Conservation (phyloP, 2,888 invertebrate species). For the Proisotoma minuta region DNA sequence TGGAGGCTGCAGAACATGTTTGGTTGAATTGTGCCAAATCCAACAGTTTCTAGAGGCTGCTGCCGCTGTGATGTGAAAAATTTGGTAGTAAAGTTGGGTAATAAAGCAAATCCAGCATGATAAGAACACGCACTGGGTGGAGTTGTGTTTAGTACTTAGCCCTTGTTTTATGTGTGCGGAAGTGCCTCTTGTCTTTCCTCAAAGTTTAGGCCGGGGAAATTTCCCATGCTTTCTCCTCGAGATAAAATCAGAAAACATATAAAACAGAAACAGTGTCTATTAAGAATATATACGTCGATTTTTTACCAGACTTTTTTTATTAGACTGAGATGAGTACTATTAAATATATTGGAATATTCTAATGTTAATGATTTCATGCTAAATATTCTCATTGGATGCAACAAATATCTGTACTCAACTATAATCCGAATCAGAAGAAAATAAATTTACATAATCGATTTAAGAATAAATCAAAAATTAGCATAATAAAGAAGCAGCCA, state of each 20-base stretch:
- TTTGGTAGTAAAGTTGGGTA: slow-evolving; percentile 25
- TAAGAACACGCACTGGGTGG: slow-evolving; percentile 25
- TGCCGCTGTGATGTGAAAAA: slow-evolving; percentile 23
- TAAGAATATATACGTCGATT: too few species aligned
- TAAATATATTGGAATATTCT: too few species aligned
- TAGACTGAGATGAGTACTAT: too few species aligned
- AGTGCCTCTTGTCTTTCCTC: slow-evolving; percentile 1
- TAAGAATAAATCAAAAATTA: slow-evolving; percentile 8
- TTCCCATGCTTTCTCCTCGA: too few species aligned
- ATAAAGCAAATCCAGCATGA: slow-evolving; percentile 34
- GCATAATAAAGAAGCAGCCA: slow-evolving; percentile 7
- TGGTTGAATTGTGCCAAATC: too few species aligned
- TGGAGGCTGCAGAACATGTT: not conserved
- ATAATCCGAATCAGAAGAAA: not conserved
- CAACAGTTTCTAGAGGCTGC: not conserved
- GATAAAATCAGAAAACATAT: too few species aligned
- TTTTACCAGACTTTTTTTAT: too few species aligned
- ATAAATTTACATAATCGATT: slow-evolving; percentile 7
- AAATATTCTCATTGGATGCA: too few species aligned
- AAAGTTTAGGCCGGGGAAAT: too few species aligned
- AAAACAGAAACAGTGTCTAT: too few species aligned
- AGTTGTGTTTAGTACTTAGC: slow-evolving; percentile 6
- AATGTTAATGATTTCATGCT: too few species aligned
- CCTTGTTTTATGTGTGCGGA: slow-evolving; percentile 13
- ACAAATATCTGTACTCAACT: too few species aligned